Percentiles rank a stretch among this genome's conserved stretches.
Conservation (phyloP, 2,113 vertebrate species). For the Tenebrosternarchus preto region DNA sequence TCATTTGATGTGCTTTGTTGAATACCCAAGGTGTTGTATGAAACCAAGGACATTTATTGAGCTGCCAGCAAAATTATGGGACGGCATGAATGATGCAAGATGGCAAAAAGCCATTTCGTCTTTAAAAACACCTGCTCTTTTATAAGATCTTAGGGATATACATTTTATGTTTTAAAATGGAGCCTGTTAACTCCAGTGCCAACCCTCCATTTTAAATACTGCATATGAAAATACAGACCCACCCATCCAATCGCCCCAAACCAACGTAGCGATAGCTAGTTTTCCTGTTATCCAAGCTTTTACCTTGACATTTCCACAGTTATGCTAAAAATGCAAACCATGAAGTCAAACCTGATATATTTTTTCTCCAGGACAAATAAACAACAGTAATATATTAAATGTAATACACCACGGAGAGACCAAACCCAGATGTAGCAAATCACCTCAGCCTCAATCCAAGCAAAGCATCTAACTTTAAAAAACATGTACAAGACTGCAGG, state of each 20-base stretch:
- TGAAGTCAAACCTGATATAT: constrained; percentile 4
- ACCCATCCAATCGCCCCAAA: not conserved
- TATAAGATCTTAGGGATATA: not conserved
- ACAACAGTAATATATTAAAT: constrained; percentile 2
- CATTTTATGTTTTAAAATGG: not conserved
- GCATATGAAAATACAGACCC: not conserved
- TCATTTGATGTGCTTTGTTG: too few species aligned
- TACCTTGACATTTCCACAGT: not conserved
- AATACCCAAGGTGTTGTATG: not conserved
- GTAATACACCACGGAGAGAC: not conserved
- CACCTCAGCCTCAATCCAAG: not conserved
- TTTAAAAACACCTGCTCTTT: not conserved
- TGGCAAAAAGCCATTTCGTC: not conserved
- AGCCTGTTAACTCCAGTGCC: not conserved
- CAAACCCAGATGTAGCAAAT: constrained; percentile 4
- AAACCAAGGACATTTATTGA: not conserved
- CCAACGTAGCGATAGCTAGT: not conserved
- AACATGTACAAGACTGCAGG: not conserved
- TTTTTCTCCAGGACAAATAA: constrained; percentile 15
- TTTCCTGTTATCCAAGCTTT: not conserved
- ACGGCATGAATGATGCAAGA: not conserved
- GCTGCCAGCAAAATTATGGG: not conserved
- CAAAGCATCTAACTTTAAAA: not conserved
- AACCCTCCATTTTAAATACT: not conserved
- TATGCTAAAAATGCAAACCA: constrained; percentile 19